Evolutionary conservation across 1,140 invertebrate genomes (phyloP).

Genomic region (Rhagoletis pomonella): DNA sequence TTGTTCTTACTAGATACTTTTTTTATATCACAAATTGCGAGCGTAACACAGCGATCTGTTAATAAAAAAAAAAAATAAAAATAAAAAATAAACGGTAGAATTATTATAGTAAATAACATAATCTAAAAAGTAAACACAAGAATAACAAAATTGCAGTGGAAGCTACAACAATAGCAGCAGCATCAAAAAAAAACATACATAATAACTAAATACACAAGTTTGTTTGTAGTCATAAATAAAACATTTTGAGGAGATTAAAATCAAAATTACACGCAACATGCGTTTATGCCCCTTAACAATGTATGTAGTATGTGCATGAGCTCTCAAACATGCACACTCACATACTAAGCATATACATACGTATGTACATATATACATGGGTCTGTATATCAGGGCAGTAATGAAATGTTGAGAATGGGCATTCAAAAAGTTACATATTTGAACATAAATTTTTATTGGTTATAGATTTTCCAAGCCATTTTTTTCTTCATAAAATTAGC

Average conservation of each 20-base stretch:
- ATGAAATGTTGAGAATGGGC: too few species aligned
- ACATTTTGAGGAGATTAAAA: constrained; percentile 51
- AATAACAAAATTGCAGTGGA: neutral
- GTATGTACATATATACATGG: neutral
- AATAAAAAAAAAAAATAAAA: neutral
- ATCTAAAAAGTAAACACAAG: constrained; percentile 39
- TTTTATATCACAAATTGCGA: neutral
- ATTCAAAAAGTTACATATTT: too few species aligned
- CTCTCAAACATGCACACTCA: neutral
- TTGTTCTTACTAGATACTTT: neutral
- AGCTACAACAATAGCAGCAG: neutral
- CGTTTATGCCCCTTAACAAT: constrained; percentile 43
- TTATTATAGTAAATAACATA: constrained; percentile 43
- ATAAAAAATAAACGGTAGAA: constrained; percentile 26
- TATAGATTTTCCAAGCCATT: too few species aligned
- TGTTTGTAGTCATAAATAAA: constrained; percentile 44
- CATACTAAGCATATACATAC: neutral
- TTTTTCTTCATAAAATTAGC: too few species aligned
- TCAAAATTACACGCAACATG: constrained; percentile 57
- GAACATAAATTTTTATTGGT: too few species aligned
- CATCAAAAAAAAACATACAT: neutral
- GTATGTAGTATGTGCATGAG: neutral
- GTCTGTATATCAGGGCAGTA: too few species aligned
- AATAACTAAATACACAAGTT: neutral
- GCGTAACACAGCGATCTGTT: neutral